These are phyloP conservation scores for Crossaster papposus DNA, from an alignment of 53 echinoderm and acorn worm species.

Conservation along the genomic window DNA sequence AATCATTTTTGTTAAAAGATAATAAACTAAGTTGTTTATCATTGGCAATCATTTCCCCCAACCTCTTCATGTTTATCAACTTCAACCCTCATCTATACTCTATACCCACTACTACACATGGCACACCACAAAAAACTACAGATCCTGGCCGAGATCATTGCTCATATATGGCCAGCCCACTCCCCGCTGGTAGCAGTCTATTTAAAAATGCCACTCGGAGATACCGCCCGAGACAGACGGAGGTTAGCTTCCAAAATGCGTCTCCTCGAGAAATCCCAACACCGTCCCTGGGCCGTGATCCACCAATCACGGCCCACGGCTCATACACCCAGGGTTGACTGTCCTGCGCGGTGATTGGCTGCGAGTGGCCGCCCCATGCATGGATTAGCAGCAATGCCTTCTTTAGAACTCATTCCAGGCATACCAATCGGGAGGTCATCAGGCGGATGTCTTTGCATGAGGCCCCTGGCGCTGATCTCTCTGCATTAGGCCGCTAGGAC, in stretches of 20 bases:
- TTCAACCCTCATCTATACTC: neutral
- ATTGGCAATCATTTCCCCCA: neutral
- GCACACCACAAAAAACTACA: neutral
- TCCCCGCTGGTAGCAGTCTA: constrained; percentile 56
- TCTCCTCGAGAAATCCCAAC: constrained; percentile 32
- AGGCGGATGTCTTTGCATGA: constrained; percentile 15
- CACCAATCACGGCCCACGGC: constrained; percentile 38
- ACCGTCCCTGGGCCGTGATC: constrained; percentile 32
- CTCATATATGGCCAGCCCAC: constrained; percentile 59
- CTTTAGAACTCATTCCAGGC: constrained; percentile 57
- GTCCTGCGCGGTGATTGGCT: constrained; percentile 39
- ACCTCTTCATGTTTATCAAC: neutral
- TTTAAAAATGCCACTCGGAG: constrained; percentile 47
- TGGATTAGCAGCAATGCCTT: constrained; percentile 44
- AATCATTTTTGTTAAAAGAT: neutral
- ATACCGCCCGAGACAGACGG: constrained; percentile 23
- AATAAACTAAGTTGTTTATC: neutral
- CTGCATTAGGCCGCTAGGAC: neutral
- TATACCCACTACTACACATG: neutral
- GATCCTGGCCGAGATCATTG: constrained; percentile 24
- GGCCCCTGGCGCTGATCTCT: constrained; percentile 51
- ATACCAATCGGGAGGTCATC: constrained; percentile 45
- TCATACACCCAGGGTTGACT: constrained; percentile 20
- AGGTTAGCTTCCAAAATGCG: constrained; percentile 6
- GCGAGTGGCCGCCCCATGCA: constrained; percentile 42